Evolutionary conservation across 2,888 invertebrate genomes (phyloP), one percentile per base, ranked within the genome.

Genomic region (Strigamia maritima): DNA sequence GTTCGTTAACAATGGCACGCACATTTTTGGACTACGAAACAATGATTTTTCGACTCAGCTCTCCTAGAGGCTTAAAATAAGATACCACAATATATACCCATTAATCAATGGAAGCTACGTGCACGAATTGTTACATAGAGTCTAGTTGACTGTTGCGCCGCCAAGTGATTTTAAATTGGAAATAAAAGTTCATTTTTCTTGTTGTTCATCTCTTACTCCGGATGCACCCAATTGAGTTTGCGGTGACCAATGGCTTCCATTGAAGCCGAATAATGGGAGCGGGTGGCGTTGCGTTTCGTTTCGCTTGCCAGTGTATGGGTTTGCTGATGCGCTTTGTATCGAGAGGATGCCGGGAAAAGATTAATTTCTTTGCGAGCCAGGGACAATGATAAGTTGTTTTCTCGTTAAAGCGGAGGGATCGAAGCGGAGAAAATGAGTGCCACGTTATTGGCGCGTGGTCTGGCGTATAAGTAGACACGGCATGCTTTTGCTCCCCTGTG

Each of bases 401-500:
- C 28, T 65, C 28, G 65, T 65, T 65, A 65, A 65, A 65, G 65
- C 65, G 24, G 65, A 65, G 28, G 24, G 65, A 65, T 65, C 65
- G 65, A 65, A 65, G 65, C 28, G 65, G 16, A 65, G 65, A 65
- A 65, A 65, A 65, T 65, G 65, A 65, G 65, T n/a, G 49, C n/a
- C 49, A 49, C 49, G 49, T 49, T 49, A 49, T 49, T 49, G 49
- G 49, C 24, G 65, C 65, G 65, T 65, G 65, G 65, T 26, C 10
- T 26, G 65, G 65, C 65, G 65, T 65, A 65, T 65, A 65, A 65
- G 65, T 26, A 65, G 65, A 65, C 65, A 65, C 65, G 65, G 14
- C 65, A 65, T 12, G 65, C 24, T 65, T 65, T 65, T 65, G 65
- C 65, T 65, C 65, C 65, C 65, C 65, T 65, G 65, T 65, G 65